Conservation (phyloP, 2,888 invertebrate genomes). For the Chirona hameri region DNA sequence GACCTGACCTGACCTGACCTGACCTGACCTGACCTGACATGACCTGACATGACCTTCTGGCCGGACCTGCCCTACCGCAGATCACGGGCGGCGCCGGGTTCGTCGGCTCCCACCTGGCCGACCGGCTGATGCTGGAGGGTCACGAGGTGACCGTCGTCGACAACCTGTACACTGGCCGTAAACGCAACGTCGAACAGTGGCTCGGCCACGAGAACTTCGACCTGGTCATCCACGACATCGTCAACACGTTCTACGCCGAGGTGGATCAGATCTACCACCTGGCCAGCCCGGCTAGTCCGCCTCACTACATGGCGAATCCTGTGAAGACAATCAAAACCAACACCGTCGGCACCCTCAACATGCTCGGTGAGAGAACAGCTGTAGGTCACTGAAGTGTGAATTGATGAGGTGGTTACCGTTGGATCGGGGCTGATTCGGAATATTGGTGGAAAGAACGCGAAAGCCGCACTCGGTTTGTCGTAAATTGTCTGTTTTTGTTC, state of each 20-base stretch:
- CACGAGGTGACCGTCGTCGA: slow-evolving; percentile 96
- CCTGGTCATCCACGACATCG: slow-evolving; percentile 96
- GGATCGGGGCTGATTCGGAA: too few species aligned
- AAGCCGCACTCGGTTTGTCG: too few species aligned
- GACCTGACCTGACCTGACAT: too few species aligned
- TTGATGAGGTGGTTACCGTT: background rate
- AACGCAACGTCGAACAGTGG: slow-evolving; percentile 98
- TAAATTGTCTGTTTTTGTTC: too few species aligned
- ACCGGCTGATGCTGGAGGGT: slow-evolving; percentile 88
- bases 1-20: too few species aligned
- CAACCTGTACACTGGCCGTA: slow-evolving; percentile 96
- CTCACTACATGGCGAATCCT: slow-evolving; percentile 99
- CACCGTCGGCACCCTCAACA: slow-evolving; percentile 91
- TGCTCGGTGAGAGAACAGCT: slow-evolving; percentile 62
- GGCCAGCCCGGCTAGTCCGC: slow-evolving; percentile 98
- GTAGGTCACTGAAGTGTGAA: background rate
- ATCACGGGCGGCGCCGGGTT: slow-evolving; percentile 96
- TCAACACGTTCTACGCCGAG: slow-evolving; percentile 95
- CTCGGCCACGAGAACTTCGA: slow-evolving; percentile 98
- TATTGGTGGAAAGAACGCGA: too few species aligned
- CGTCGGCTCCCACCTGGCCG: slow-evolving; percentile 98
- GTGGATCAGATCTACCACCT: slow-evolving; percentile 97
- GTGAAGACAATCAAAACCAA: slow-evolving; percentile 99
- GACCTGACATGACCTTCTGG: too few species aligned
- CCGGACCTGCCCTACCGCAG: slow-evolving; percentile 48